phyloP scores from a whole-genome alignment of 64 coral and sea anemone species.

The Astreopora myriophthalma region DNA sequence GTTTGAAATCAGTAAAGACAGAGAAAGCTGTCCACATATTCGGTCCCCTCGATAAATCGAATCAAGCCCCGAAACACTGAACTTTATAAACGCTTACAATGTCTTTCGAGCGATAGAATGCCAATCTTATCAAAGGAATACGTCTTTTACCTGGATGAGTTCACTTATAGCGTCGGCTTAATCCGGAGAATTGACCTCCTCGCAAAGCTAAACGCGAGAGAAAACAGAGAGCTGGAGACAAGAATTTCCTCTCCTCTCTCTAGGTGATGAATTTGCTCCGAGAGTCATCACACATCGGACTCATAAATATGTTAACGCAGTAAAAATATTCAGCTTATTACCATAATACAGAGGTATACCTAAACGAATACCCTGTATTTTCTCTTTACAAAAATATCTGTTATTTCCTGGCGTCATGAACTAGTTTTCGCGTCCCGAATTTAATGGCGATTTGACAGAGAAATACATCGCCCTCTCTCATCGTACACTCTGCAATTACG shows the following conservation, averaged over 20 bases:
- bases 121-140: constrained; percentile 12
- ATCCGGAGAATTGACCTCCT: neutral
- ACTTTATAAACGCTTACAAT: neutral
- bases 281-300: constrained; percentile 51
- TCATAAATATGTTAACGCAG: constrained; percentile 80
- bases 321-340: constrained; percentile 82
- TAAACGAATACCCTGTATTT: constrained; percentile 14
- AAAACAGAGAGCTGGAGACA: neutral
- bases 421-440: neutral
- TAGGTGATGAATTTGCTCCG: constrained; percentile 16
- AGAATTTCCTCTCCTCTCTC: constrained; percentile 8
- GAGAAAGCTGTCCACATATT: neutral
- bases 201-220: neutral
- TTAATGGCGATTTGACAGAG: neutral
- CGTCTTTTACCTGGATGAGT: constrained; percentile 1
- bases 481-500: neutral
- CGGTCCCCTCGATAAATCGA: neutral
- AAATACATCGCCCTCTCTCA: neutral
- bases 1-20: neutral
- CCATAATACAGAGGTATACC: constrained; percentile 50
- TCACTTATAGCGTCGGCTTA: neutral
- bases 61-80: constrained; percentile 11
- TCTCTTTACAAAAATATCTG: neutral
- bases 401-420: neutral
- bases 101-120: constrained; percentile 5